Percentiles rank a stretch among this genome's conserved stretches.
These are phyloP conservation scores for Sipha maydis DNA, from an alignment of 2,888 invertebrate species.

Conservation along the genomic window DNA sequence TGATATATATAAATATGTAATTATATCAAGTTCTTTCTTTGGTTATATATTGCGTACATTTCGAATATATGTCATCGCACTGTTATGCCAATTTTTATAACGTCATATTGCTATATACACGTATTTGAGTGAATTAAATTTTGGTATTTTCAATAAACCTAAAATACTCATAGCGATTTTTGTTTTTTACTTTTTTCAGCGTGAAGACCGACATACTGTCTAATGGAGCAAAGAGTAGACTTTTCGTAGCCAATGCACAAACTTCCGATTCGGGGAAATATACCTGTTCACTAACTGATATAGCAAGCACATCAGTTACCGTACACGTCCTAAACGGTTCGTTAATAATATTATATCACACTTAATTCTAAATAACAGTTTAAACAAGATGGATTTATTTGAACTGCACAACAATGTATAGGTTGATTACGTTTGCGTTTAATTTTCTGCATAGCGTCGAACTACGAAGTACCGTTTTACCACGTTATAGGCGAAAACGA, in stretches of 20 bases:
- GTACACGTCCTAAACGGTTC: slow-evolving; percentile 83
- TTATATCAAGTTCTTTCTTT: too few species aligned
- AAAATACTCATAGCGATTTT: too few species aligned
- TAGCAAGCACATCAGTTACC: slow-evolving; percentile 76
- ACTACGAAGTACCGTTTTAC: background rate
- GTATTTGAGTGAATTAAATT: too few species aligned
- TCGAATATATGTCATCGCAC: too few species aligned
- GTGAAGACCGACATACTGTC: slow-evolving; percentile 82
- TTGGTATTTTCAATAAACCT: too few species aligned
- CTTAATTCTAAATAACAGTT: too few species aligned
- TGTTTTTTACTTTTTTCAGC: slow-evolving; percentile 68
- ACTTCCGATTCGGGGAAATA: slow-evolving; percentile 83
- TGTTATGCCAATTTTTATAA: too few species aligned
- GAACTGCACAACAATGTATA: background rate
- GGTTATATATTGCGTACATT: too few species aligned
- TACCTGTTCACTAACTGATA: slow-evolving; percentile 79
- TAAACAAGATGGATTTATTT: background rate
- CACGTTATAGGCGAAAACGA: too few species aligned
- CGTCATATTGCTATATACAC: too few species aligned
- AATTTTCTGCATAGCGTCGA: background rate
- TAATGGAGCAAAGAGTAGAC: slow-evolving; percentile 78
- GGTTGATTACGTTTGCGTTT: background rate
- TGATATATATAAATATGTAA: too few species aligned
- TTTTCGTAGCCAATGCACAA: slow-evolving; percentile 84
- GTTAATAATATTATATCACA: background rate